Evolutionary conservation across 2,888 invertebrate genomes (phyloP), one percentile per base, ranked within the genome.

Genomic region (Himalopsyche kuldschensis): DNA sequence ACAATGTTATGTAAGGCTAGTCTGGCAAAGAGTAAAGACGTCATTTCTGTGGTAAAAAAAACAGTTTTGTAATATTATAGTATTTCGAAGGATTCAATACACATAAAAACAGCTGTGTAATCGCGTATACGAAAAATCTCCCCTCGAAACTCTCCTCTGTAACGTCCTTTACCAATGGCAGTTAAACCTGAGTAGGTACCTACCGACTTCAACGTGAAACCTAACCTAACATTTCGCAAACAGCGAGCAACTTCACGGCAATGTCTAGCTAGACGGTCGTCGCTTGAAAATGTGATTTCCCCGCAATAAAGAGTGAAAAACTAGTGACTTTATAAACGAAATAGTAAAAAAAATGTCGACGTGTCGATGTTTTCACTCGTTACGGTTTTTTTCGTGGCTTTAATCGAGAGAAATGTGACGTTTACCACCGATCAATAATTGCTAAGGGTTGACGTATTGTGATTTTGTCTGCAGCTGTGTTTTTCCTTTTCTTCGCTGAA

Each of bases 151-250:
- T 10, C 69, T 69, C 69, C 15, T 69, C 27, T 69, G 69, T 30
- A 27, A 81, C 77, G 77, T 27, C 27, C 82, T 79, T 82, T 82
- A 30, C 75, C 78, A 46, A 79, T 76, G 76, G 69, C 69, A 69
- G 69, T 69, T 69, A 69, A 69, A 69, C 69, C 27, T 27, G 69
- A 69, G 69, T 41, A 41, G 41, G 41, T 30, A 69, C 55, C 55
- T 55, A 55, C 17, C 41, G 8, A 78, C 78, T 83, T 11, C 27
- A 76, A 69, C 31, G 81, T 78, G 79, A 31, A 85, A 85, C 85
- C 84, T 85, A 85, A 85, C 85, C 85, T 85, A 85, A 85, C 85
- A 85, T 83, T 85, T 85, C 80, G 81, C 84, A 81, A 84, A 84
- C 27, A n/a, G 80, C 78, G 32, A 77, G 32, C 78, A 83, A 83